A percentile compares a stretch with the other conserved stretches of the same genome.
phyloP scores from a whole-genome alignment of 2,797 vertebrate species.

The Potorous gilbertii region DNA sequence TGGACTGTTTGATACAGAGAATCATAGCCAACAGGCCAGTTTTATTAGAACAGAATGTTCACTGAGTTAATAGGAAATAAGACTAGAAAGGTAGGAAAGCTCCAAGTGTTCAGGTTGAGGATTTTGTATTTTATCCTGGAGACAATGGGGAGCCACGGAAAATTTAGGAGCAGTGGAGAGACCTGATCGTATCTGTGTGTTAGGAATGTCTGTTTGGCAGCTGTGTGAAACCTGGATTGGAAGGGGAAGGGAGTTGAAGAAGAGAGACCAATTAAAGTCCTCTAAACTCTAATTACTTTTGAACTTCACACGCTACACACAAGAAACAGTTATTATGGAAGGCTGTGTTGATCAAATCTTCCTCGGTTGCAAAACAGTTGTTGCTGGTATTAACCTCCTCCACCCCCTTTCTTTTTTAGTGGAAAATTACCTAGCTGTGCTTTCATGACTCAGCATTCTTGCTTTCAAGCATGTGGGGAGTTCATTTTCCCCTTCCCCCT shows the following conservation, averaged over 20 bases:
- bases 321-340: background rate
- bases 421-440: background rate
- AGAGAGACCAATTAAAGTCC: background rate
- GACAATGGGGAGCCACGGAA: background rate
- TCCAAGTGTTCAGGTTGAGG: background rate
- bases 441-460: background rate
- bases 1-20: background rate
- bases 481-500: slow-evolving; percentile 77
- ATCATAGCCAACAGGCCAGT: background rate
- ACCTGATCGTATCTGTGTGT: background rate
- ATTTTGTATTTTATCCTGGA: background rate
- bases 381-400: background rate
- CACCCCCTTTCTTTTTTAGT: background rate
- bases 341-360: background rate
- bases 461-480: slow-evolving; percentile 73
- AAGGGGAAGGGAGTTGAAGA: background rate
- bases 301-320: background rate
- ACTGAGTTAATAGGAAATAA: background rate
- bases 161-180: background rate
- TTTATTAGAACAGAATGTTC: background rate
- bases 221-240: background rate
- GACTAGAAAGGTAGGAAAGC: background rate
- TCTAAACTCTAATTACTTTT: background rate
- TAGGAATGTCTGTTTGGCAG: background rate
- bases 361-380: background rate